Percentiles rank a stretch among this genome's conserved stretches.
Conservation (phyloP, 2,797 vertebrate species). For the Hydrolagus colliei region DNA sequence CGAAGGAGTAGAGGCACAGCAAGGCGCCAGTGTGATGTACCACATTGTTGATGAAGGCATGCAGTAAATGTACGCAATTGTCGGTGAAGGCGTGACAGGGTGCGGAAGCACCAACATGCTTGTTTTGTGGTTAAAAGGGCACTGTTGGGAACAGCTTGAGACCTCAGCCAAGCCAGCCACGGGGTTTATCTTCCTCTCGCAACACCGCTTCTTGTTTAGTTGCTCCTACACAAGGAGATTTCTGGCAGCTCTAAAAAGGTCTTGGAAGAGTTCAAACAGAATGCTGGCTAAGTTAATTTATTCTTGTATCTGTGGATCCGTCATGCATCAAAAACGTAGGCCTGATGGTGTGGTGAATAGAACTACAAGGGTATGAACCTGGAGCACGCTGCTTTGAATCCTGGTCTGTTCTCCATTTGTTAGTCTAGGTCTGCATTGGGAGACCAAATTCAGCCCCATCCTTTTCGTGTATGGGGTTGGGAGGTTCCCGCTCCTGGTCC, state of each 20-base stretch:
- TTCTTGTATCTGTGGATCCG: neutral
- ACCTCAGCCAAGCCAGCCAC: neutral
- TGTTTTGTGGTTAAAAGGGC: neutral
- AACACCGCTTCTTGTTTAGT: neutral
- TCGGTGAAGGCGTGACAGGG: neutral
- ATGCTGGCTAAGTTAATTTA: neutral
- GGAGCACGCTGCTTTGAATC: too few species aligned
- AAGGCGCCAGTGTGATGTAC: too few species aligned
- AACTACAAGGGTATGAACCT: too few species aligned
- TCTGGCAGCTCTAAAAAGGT: neutral
- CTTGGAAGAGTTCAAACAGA: neutral
- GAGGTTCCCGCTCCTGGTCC: too few species aligned
- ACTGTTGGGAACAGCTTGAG: neutral
- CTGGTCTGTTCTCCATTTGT: too few species aligned
- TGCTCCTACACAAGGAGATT: constrained; percentile 9
- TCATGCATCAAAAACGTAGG: neutral
- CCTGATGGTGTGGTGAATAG: too few species aligned
- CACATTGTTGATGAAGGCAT: too few species aligned
- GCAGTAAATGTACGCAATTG: too few species aligned
- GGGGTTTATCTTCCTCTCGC: neutral
- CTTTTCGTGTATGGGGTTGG: too few species aligned
- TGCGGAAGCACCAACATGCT: neutral
- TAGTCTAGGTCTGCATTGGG: too few species aligned
- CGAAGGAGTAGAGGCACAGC: too few species aligned
- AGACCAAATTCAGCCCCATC: too few species aligned